Evolutionary conservation across 2,888 invertebrate species (phyloP).

Genomic region (Cryptus viduatorius): DNA sequence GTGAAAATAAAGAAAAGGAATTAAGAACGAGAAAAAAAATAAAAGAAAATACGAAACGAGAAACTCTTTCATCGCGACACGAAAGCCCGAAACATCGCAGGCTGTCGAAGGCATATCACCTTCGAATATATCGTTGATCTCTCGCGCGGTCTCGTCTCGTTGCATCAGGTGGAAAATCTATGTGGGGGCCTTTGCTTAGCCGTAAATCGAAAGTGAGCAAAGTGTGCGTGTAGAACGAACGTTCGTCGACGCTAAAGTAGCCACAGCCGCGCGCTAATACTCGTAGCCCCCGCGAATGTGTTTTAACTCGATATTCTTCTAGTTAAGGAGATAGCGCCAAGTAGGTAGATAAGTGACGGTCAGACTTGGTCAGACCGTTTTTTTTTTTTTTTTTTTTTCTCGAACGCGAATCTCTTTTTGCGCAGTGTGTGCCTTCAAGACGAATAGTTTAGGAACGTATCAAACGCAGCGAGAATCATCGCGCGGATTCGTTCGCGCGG

Average conservation of each 20-base stretch:
- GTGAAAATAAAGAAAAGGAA: constrained; percentile 41
- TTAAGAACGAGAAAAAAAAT: too few relatives aligned
- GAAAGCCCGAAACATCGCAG: constrained; percentile 46
- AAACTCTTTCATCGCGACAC: constrained; percentile 62
- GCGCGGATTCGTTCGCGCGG: constrained; percentile 32
- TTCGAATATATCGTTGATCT: constrained; percentile 28
- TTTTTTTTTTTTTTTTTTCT: background rate
- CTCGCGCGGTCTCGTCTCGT: constrained; percentile 55
- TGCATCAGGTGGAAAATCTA: constrained; percentile 69
- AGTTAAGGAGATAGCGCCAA: constrained; percentile 78
- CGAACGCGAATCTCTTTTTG: constrained; percentile 28
- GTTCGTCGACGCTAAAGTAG: background rate
- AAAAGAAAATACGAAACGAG: constrained; percentile 22
- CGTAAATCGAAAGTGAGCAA: constrained; percentile 77
- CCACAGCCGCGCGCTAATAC: constrained; percentile 8
- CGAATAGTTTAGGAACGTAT: constrained; percentile 24
- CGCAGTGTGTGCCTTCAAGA: background rate
- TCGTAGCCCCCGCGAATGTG: constrained; percentile 11
- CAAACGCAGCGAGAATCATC: background rate
- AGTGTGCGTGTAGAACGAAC: constrained; percentile 16
- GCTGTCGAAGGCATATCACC: constrained; percentile 28
- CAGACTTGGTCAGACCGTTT: constrained; percentile 22
- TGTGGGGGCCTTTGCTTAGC: constrained; percentile 65
- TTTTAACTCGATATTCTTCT: constrained; percentile 66
- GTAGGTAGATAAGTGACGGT: constrained; percentile 68